Conservation (phyloP, 2,888 invertebrate genomes). For the Apodemia hepburni region DNA sequence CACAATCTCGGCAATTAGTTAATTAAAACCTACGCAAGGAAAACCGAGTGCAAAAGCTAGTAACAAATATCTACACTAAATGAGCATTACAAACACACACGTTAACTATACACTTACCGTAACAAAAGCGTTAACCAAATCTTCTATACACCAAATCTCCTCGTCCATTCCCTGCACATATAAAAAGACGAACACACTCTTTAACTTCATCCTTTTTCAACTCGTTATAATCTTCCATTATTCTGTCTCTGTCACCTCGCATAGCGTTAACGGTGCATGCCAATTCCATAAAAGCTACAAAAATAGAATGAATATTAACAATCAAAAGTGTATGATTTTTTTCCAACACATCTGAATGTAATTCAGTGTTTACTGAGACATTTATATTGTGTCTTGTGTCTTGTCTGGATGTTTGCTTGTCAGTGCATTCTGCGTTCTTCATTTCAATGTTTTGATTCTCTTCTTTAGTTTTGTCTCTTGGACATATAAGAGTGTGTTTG, state of each 20-base stretch:
- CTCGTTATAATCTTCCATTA: slow-evolving; percentile 38
- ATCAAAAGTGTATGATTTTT: slow-evolving; percentile 46
- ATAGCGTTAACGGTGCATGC: slow-evolving; percentile 71
- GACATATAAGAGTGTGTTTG: slow-evolving; percentile 74
- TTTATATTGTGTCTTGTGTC: slow-evolving; percentile 43
- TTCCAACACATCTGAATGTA: slow-evolving; percentile 36
- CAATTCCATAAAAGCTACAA: slow-evolving; percentile 71
- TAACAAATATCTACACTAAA: neutral
- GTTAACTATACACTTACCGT: slow-evolving; percentile 43
- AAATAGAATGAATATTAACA: slow-evolving; percentile 44
- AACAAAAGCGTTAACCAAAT: slow-evolving; percentile 36
- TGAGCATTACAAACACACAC: slow-evolving; percentile 13
- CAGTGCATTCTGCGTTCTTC: slow-evolving; percentile 42
- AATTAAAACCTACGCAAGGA: no score
- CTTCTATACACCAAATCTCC: slow-evolving; percentile 42
- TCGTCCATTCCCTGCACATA: slow-evolving; percentile 72
- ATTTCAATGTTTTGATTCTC: slow-evolving; percentile 40
- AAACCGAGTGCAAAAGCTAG: no score
- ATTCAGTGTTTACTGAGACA: slow-evolving; percentile 33
- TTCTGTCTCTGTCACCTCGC: slow-evolving; percentile 51
- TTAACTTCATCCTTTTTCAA: slow-evolving; percentile 47
- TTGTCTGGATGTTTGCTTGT: slow-evolving; percentile 41
- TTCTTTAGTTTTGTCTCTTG: slow-evolving; percentile 36
- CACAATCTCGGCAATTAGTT: no score
- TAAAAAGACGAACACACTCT: slow-evolving; percentile 80